Base-by-base conservation (phyloP, 2,888 invertebrate genomes). In the Tetropium fuscum region DNA sequence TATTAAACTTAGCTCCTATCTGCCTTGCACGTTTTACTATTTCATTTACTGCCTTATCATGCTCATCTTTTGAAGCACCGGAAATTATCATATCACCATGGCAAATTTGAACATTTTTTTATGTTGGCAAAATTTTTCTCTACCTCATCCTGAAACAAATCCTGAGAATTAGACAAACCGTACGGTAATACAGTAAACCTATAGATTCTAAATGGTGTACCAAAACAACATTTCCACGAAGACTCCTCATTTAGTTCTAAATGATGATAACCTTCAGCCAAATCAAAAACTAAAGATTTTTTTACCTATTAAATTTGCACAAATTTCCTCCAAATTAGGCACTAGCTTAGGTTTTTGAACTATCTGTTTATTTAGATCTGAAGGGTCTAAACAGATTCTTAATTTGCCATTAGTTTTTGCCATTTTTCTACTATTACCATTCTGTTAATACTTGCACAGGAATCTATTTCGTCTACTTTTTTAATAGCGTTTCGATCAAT, bases 91-190 rank as follows among this genome's bases (percentile, higher is more conserved):
- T 62, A 34, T 64, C 68, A 48, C 64, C 62, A 54, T 60, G 58
- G 43, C 58, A 63, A 15, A 63, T 47, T 38, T 30, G 7, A 25
- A 65, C 58, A 55, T 63, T 65, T 34, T n/a, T 53, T 15, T 4
- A 65, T 54, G 41, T 58, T 45, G 2, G 49, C 53, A 53, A 68
- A 64, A 59, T 62, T 10, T 51, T 60, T 57, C 48, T 62, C 54
- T 7, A 64, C 55, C n/a, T 49, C 47, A 3, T 64, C 64, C 38
- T 62, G 49, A 45, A 68, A 68, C 30, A 64, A 22, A 18, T 68
- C 64, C 45, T 63, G 63, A n/a, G 68, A 58, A 53, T 61, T 63
- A 16, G 58, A 62, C 36, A 68, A 56, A 18, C 64, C 66, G 47
- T 66, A 68, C 15, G 59, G 63, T 10, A 63, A 22, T 5, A 51